Base-by-base conservation (phyloP, 2,888 invertebrate genomes). In the Tetropium fuscum region DNA sequence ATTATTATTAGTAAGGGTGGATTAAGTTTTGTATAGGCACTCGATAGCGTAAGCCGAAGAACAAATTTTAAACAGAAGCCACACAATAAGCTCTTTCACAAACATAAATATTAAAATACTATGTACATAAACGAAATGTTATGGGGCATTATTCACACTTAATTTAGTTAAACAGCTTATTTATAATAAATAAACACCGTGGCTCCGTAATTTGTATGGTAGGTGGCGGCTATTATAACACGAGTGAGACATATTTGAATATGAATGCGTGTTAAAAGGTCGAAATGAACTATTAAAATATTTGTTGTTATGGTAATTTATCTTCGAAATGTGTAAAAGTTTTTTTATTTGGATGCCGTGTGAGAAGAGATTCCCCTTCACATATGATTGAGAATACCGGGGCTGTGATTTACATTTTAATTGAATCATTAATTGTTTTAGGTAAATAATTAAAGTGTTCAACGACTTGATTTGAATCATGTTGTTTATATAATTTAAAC, bases 111-210 rank as follows among this genome's bases (percentile, higher is more conserved):
- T 11, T 30, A 11, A n/a, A n/a, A n/a, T n/a, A n/a, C n/a, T 30
- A 30, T 6, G 15, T 34, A 13, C 2, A 34, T 34, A 34, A 34
- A 13, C 13, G 15, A 34, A 34, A 34, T 34, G 7, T 34, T 34
- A 34, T 34, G 34, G 13, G 13, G 6, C 10, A 41, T 41, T 41
- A 41, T 22, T 41, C 41, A 41, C 41, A 41, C 41, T 22, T 19
- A 41, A 41, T 22, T 41, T 5, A 5, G 41, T 41, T 41, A 41
- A 41, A 41, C 22, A 11, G 41, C 41, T 41, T 41, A 41, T 11
- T 41, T 41, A 19, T 18, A 38, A 18, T 20, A 11, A 16, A 16
- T 34, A 47, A 47, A 32, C 18, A 19, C 47, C 32, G 13, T 11
- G 15, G 11, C 18, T 32, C 13, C 19, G 20, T 47, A 34, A 47